Conservation (phyloP, 2,113 vertebrate species). For the Barnardius zonarius region DNA sequence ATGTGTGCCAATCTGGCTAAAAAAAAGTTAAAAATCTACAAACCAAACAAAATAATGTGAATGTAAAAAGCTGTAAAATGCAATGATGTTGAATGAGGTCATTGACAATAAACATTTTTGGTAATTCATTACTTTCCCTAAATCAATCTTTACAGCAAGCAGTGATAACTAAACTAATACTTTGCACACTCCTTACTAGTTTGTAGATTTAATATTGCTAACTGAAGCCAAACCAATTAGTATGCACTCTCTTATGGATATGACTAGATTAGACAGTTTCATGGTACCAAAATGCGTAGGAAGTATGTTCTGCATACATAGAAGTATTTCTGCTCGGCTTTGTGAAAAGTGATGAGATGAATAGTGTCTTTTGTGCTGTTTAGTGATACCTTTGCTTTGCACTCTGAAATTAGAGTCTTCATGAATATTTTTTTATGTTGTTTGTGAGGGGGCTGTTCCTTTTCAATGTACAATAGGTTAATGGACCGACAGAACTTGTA, state of each 20-base stretch:
- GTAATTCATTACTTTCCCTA: background rate
- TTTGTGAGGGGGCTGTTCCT: background rate
- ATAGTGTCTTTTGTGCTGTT: background rate
- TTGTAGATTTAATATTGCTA: background rate
- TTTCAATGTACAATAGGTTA: background rate
- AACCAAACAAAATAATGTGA: background rate
- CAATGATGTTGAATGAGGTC: background rate
- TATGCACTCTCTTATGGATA: background rate
- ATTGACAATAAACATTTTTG: background rate
- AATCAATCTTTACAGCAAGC: background rate
- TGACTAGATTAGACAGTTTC: background rate
- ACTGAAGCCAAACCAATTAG: background rate
- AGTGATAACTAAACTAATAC: background rate
- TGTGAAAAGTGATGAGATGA: background rate
- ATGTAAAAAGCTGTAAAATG: background rate
- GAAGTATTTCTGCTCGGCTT: background rate
- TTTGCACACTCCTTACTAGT: background rate
- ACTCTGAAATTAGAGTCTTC: background rate
- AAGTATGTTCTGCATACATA: background rate
- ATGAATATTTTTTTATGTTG: background rate
- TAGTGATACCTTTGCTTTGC: background rate
- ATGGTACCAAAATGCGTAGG: background rate
- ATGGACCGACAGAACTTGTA: background rate
- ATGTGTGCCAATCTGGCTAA: background rate
- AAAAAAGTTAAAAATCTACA: background rate